phyloP scores from a whole-genome alignment of 2,888 invertebrate genomes.

The Mythimna albipuncta region DNA sequence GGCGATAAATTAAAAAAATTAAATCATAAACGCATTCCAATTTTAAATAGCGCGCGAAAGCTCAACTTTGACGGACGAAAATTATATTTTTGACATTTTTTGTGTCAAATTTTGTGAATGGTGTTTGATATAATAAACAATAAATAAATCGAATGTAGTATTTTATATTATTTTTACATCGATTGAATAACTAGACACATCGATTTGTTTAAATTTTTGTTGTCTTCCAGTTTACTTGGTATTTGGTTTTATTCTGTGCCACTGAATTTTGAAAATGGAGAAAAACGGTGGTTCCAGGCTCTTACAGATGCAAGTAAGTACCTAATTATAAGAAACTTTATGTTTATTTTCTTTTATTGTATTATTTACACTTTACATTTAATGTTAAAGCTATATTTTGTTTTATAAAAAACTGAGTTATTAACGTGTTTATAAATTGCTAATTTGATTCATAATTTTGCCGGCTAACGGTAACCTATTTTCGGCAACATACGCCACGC shows the following conservation, averaged over 20 bases:
- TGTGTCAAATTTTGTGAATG: constrained; percentile 83
- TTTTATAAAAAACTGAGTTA: not conserved
- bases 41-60: constrained; percentile 56
- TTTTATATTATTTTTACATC: constrained; percentile 62
- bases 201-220: constrained; percentile 63
- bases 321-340: not conserved
- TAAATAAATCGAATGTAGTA: constrained; percentile 78
- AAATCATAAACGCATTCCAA: constrained; percentile 44
- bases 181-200: constrained; percentile 44
- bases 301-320: constrained; percentile 86
- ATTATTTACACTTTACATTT: not conserved
- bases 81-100: constrained; percentile 63
- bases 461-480: not conserved
- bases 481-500: not conserved
- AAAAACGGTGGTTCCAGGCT: constrained; percentile 83
- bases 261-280: constrained; percentile 76
- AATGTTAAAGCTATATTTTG: not conserved
- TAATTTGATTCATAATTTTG: not conserved
- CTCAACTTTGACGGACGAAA: constrained; percentile 34
- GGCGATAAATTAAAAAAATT: constrained; percentile 40
- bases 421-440: not conserved
- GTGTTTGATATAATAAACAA: constrained; percentile 70
- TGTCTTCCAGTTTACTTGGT: constrained; percentile 71
- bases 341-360: constrained; percentile 1
- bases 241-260: constrained; percentile 64